Percentiles rank a stretch among this genome's conserved stretches.
phyloP scores from a whole-genome alignment of 1,140 invertebrate genomes.

The Oryzaephilus surinamensis region DNA sequence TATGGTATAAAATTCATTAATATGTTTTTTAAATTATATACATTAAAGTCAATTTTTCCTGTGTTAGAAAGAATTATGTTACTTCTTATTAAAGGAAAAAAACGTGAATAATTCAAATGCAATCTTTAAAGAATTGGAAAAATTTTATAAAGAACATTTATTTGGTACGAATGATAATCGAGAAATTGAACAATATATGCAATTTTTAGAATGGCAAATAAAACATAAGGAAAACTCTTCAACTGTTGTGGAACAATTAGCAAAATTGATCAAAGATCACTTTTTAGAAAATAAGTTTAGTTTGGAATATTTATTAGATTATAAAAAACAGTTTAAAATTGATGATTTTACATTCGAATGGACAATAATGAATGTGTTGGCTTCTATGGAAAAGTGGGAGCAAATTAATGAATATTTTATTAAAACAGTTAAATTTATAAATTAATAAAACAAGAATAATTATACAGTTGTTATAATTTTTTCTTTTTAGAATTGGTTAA shows the following conservation, averaged over 20 bases:
- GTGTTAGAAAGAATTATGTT: slow-evolving; percentile 22
- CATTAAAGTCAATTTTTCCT: no score
- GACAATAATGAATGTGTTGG: slow-evolving; percentile 26
- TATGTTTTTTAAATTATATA: no score
- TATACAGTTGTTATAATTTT: neutral
- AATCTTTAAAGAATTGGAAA: slow-evolving; percentile 17
- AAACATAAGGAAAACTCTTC: slow-evolving; percentile 12
- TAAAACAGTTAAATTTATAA: slow-evolving; percentile 19
- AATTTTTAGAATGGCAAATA: slow-evolving; percentile 23
- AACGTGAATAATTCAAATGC: slow-evolving; percentile 10
- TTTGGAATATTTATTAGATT: slow-evolving; percentile 15
- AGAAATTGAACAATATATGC: slow-evolving; percentile 18
- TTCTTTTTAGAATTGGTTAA: slow-evolving; percentile 25
- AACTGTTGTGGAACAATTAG: slow-evolving; percentile 24
- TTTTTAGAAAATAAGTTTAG: slow-evolving; percentile 12
- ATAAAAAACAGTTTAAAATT: slow-evolving; percentile 24
- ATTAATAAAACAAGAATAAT: slow-evolving; percentile 4
- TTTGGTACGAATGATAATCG: slow-evolving; percentile 13
- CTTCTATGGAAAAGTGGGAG: slow-evolving; percentile 21
- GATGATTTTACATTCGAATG: slow-evolving; percentile 27
- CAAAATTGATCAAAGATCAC: slow-evolving; percentile 20
- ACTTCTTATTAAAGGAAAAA: slow-evolving; percentile 19
- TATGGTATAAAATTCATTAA: no score
- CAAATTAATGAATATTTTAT: slow-evolving; percentile 23
- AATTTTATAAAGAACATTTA: slow-evolving; percentile 21